These are phyloP conservation scores for Pollenia amentaria DNA, from an alignment of 2,888 invertebrate genomes.

Conservation along the genomic window DNA sequence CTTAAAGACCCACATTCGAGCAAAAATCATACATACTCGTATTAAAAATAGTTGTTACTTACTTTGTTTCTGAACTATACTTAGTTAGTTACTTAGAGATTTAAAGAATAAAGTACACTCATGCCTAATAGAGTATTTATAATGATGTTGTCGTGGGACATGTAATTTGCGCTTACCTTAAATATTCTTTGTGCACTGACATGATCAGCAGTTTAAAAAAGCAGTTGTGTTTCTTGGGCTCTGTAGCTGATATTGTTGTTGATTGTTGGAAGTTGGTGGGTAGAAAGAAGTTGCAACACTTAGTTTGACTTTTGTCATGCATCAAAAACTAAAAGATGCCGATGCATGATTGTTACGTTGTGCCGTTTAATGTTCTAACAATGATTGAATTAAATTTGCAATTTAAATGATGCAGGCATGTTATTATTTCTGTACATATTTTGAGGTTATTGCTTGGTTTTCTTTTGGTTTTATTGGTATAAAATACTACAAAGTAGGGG, in stretches of 20 bases:
- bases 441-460: constrained; percentile 32
- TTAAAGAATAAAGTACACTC: constrained; percentile 30
- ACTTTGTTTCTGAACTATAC: constrained; percentile 38
- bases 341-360: constrained; percentile 58
- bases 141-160: constrained; percentile 73
- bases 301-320: constrained; percentile 64
- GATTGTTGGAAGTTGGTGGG: constrained; percentile 18
- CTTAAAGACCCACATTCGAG: constrained; percentile 46
- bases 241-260: neutral
- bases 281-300: constrained; percentile 56
- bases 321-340: constrained; percentile 66
- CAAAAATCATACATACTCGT: neutral
- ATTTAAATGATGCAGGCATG: constrained; percentile 67
- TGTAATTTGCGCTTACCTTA: constrained; percentile 72
- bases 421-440: constrained; percentile 13
- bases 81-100: constrained; percentile 14
- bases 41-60: constrained; percentile 11
- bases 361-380: constrained; percentile 67
- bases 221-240: neutral
- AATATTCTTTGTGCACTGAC: constrained; percentile 47
- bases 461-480: neutral
- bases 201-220: constrained; percentile 40
- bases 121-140: constrained; percentile 72
- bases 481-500: constrained; percentile 24
- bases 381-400: constrained; percentile 74